Conservation (phyloP, 2,113 vertebrate genomes). For the Formicarius rufipectus region DNA sequence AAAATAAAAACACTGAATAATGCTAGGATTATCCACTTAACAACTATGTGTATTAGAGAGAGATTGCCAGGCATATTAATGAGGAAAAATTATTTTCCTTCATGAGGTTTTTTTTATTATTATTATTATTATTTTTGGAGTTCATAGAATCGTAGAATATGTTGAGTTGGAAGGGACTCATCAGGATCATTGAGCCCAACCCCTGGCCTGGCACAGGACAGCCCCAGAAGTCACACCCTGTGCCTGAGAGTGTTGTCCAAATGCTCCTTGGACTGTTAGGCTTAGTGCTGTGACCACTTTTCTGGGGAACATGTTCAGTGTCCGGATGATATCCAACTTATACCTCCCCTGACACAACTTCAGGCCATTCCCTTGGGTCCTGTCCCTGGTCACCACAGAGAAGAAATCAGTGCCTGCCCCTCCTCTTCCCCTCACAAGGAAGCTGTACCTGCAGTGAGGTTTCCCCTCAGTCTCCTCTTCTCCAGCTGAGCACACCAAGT, state of each 20-base stretch:
- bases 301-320: background rate
- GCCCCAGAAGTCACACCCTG: background rate
- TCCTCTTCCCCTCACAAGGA: fast-evolving
- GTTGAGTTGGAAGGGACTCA: background rate
- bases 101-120: background rate
- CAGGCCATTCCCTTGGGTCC: fast-evolving
- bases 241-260: background rate
- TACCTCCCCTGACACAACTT: fast-evolving
- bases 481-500: background rate
- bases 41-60: background rate
- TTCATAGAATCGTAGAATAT: background rate
- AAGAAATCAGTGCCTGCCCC: too few relatives aligned
- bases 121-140: background rate
- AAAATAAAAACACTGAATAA: background rate
- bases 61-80: background rate
- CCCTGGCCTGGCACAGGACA: fast-evolving
- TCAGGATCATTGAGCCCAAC: background rate
- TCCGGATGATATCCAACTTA: background rate
- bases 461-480: background rate
- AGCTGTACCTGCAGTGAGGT: background rate
- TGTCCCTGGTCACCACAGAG: background rate
- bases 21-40: background rate
- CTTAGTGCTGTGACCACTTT: background rate
- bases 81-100: background rate
- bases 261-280: fast-evolving